Conservation (phyloP, 2,113 vertebrate genomes). For the Amia ocellicauda region DNA sequence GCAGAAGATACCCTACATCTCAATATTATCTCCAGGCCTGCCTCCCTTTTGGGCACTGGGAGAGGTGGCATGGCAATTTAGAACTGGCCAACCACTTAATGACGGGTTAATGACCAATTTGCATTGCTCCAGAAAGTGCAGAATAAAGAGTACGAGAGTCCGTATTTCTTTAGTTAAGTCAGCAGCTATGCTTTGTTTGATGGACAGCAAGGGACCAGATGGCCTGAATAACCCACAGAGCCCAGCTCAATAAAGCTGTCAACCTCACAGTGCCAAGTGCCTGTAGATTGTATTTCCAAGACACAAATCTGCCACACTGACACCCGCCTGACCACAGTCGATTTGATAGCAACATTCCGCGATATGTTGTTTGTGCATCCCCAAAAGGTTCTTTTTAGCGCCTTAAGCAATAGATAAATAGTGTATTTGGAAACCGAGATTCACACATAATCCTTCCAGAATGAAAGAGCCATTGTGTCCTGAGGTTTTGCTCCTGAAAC, state of each 20-base stretch:
- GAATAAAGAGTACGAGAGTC: neutral
- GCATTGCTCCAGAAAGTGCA: neutral
- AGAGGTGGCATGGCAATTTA: neutral
- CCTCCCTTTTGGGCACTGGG: too few species aligned
- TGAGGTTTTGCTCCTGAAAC: too few species aligned
- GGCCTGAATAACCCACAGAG: constrained; percentile 19
- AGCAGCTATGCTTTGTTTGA: neutral
- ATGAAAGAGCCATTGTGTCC: too few species aligned
- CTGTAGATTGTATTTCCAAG: constrained; percentile 32
- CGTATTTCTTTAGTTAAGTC: neutral
- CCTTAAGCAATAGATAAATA: too few species aligned
- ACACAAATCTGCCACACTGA: constrained; percentile 16
- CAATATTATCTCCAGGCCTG: too few species aligned
- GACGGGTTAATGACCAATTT: neutral
- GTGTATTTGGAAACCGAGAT: too few species aligned
- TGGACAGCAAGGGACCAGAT: constrained; percentile 33
- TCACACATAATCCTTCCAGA: too few species aligned
- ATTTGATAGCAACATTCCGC: neutral
- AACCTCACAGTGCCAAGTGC: constrained; percentile 34
- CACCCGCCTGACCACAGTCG: neutral
- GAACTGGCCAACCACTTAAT: too few species aligned
- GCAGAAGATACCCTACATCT: too few species aligned
- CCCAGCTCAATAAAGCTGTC: constrained; percentile 12
- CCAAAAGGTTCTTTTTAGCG: neutral
- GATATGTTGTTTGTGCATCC: neutral